A percentile compares a stretch with the other conserved stretches of the same genome.
phyloP scores from a whole-genome alignment of 2,888 invertebrate species.

The Ormyrus labotus region DNA sequence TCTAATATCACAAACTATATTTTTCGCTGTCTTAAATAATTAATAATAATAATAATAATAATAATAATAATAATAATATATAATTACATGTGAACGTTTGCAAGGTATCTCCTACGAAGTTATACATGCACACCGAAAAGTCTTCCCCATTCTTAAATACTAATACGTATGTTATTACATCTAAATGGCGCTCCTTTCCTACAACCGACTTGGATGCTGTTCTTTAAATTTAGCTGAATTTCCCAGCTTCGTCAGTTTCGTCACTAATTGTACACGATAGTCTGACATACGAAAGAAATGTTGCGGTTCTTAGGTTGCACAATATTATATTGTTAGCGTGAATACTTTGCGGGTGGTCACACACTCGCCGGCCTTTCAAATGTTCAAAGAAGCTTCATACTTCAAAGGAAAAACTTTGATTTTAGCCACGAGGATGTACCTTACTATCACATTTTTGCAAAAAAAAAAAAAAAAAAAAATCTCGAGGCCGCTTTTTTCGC shows the following conservation, averaged over 20 bases:
- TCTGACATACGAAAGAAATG: neutral
- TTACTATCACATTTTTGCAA: conserved; percentile 40
- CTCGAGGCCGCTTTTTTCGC: conserved; percentile 35
- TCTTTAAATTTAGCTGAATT: conserved; percentile 31
- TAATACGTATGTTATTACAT: too few species aligned
- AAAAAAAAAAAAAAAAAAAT: neutral
- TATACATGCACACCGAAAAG: conserved; percentile 51
- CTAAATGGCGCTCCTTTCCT: neutral
- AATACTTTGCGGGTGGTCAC: neutral
- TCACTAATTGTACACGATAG: conserved; percentile 14
- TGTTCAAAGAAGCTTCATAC: neutral
- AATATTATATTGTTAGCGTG: conserved; percentile 15
- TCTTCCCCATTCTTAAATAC: conserved; percentile 19
- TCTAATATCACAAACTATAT: conserved; percentile 58
- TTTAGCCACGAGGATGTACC: neutral
- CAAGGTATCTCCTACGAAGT: conserved; percentile 56
- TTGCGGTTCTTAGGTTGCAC: neutral
- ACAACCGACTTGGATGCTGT: neutral
- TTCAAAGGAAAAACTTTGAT: neutral
- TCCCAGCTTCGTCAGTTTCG: conserved; percentile 45
- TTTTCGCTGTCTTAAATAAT: conserved; percentile 33
- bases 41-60: conserved; percentile 36
- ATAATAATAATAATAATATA: conserved; percentile 44
- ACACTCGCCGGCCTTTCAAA: conserved; percentile 15
- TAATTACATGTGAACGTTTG: conserved; percentile 48